phyloP scores from a whole-genome alignment of 2,797 vertebrate species.

The Rhinogobio ventralis region DNA sequence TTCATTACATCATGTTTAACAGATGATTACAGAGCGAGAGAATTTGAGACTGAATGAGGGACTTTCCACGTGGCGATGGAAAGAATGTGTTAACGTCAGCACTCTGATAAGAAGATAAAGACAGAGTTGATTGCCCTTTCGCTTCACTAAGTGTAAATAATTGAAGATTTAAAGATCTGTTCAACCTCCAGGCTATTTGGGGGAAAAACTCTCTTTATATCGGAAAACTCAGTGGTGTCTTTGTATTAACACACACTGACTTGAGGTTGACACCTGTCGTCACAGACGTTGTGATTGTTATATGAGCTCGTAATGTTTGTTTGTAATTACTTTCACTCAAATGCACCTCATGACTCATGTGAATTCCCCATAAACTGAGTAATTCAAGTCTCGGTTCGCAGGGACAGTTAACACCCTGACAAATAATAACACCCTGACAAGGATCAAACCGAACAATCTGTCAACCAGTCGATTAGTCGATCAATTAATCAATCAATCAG shows the following conservation, averaged over 20 bases:
- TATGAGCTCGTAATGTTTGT: neutral
- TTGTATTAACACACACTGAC: slow-evolving; percentile 22
- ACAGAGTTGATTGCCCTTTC: slow-evolving; percentile 69
- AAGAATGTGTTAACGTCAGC: slow-evolving; percentile 74
- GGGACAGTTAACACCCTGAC: neutral
- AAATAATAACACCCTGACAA: neutral
- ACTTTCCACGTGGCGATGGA: slow-evolving; percentile 41
- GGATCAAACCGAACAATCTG: neutral
- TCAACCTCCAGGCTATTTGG: slow-evolving; percentile 59
- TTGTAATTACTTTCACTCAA: slow-evolving; percentile 36
- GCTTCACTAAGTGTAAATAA: slow-evolving; percentile 73
- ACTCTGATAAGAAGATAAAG: slow-evolving; percentile 68
- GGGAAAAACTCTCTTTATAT: slow-evolving; percentile 2
- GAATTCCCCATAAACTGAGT: slow-evolving; percentile 2
- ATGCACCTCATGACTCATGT: slow-evolving; percentile 8
- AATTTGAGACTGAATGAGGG: slow-evolving; percentile 60
- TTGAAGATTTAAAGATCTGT: slow-evolving; percentile 67
- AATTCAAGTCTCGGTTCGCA: neutral
- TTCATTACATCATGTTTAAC: slow-evolving; percentile 59
- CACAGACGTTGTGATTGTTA: neutral
- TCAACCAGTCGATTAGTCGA: neutral
- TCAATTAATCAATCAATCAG: neutral
- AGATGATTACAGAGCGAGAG: slow-evolving; percentile 58
- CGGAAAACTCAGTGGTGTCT: neutral
- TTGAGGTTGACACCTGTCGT: slow-evolving; percentile 19